A percentile compares a stretch with the other conserved stretches of the same genome.
Evolutionary conservation across 1,140 invertebrate species (phyloP).

Genomic region (Apocrypta bakeri): DNA sequence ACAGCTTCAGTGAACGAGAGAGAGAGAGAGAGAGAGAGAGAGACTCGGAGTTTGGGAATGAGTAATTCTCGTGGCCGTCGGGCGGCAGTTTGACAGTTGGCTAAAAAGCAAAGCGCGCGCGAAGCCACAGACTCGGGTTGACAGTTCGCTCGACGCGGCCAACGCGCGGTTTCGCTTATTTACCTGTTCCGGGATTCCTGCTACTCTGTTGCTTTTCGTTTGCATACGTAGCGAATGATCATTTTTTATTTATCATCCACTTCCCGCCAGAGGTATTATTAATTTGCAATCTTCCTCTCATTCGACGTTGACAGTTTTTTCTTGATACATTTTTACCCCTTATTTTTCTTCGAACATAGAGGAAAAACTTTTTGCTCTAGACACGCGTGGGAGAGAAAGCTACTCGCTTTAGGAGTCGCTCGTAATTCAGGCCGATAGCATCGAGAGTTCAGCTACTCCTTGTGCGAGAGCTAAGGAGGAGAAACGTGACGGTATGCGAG

Average conservation of each 20-base stretch:
- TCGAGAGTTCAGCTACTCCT: slow-evolving; percentile 14
- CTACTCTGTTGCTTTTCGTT: not conserved
- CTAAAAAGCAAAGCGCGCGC: not conserved
- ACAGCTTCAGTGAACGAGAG: not conserved
- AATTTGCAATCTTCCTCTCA: too few species aligned
- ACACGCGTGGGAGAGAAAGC: not conserved
- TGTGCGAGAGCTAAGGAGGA: not conserved
- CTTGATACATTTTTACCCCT: too few species aligned
- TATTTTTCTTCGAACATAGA: too few species aligned
- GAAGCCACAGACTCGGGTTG: slow-evolving; percentile 15
- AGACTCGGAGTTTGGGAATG: slow-evolving; percentile 10
- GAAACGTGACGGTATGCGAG: slow-evolving; percentile 56
- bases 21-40: too few species aligned
- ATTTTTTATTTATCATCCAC: not conserved
- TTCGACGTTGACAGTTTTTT: too few species aligned
- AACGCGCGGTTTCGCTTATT: not conserved
- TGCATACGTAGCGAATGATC: not conserved
- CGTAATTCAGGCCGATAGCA: slow-evolving; percentile 42
- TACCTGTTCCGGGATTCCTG: not conserved
- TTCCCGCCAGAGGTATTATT: too few species aligned
- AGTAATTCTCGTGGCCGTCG: not conserved
- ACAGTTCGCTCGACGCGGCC: not conserved
- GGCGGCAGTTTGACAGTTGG: slow-evolving; percentile 27
- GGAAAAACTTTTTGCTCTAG: too few species aligned
- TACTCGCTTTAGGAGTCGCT: not conserved